Evolutionary conservation across 2,888 invertebrate genomes (phyloP).

Genomic region (Drosophila formosana): DNA sequence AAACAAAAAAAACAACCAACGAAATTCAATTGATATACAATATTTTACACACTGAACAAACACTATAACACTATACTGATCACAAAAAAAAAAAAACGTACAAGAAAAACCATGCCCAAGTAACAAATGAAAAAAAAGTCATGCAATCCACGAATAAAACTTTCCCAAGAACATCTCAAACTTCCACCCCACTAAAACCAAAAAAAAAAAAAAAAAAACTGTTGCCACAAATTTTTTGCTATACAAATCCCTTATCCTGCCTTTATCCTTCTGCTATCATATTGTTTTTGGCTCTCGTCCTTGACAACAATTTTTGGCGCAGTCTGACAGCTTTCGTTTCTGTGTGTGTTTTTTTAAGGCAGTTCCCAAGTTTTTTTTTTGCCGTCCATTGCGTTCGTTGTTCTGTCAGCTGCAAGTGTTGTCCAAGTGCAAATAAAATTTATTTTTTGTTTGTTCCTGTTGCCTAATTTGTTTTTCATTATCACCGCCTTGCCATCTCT

Average conservation of each 20-base stretch:
- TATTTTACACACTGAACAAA: slow-evolving; percentile 36
- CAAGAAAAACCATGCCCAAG: slow-evolving; percentile 23
- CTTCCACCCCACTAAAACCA: slow-evolving; percentile 3
- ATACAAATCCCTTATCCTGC: slow-evolving; percentile 17
- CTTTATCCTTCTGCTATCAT: slow-evolving; percentile 27
- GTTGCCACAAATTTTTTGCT: slow-evolving; percentile 31
- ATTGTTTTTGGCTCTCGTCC: slow-evolving; percentile 42
- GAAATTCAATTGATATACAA: slow-evolving; percentile 36
- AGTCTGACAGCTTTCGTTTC: slow-evolving; percentile 66
- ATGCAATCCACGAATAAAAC: slow-evolving; percentile 58
- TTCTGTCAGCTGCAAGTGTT: slow-evolving; percentile 75
- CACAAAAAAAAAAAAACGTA: slow-evolving; percentile 14
- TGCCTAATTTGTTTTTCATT: slow-evolving; percentile 76
- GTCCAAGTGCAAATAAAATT: slow-evolving; percentile 60
- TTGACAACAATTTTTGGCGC: slow-evolving; percentile 59
- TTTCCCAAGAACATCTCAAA: slow-evolving; percentile 25
- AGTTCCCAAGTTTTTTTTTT: slow-evolving; percentile 38
- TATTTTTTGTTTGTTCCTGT: slow-evolving; percentile 50
- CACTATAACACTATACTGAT: slow-evolving; percentile 26
- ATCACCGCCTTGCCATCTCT: slow-evolving; percentile 45
- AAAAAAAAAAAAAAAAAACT: slow-evolving; percentile 17
- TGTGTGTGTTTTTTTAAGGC: slow-evolving; percentile 36
- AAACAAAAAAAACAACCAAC: slow-evolving; percentile 26
- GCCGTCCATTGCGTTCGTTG: not conserved
- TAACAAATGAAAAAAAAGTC: slow-evolving; percentile 36